These are phyloP conservation scores for Hassar affinis DNA, from an alignment of 2,113 vertebrate species.

Conservation along the genomic window DNA sequence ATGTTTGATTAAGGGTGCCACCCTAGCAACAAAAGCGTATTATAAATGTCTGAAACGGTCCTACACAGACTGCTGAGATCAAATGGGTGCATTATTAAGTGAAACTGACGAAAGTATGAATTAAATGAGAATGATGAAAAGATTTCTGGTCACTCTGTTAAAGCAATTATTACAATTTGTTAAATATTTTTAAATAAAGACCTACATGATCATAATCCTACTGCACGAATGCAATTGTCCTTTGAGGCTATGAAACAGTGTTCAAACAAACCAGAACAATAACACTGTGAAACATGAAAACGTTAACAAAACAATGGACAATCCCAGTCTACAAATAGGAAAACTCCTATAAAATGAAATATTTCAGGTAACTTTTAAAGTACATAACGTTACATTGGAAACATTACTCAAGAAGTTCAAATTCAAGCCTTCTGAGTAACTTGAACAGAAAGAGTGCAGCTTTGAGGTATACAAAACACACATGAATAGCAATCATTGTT, in stretches of 20 bases:
- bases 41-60: neutral
- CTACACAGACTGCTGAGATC: neutral
- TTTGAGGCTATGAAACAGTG: neutral
- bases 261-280: neutral
- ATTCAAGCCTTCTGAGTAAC: neutral
- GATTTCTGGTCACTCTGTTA: neutral
- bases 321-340: neutral
- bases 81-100: too few relatives aligned
- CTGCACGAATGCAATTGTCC: neutral
- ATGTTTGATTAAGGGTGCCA: neutral
- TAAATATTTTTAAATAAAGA: neutral
- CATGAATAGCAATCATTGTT: constrained; percentile 37
- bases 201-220: neutral
- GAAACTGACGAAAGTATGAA: neutral
- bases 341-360: neutral
- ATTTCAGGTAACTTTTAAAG: too few relatives aligned
- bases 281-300: neutral
- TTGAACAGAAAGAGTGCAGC: neutral
- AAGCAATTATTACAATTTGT: neutral
- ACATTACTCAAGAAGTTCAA: neutral
- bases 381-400: neutral
- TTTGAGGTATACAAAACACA: neutral
- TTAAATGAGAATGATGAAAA: neutral
- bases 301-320: neutral
- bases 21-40: neutral